These are phyloP conservation scores for Zophobas atratus DNA, from an alignment of 1,140 invertebrate genomes.

Conservation along the genomic window DNA sequence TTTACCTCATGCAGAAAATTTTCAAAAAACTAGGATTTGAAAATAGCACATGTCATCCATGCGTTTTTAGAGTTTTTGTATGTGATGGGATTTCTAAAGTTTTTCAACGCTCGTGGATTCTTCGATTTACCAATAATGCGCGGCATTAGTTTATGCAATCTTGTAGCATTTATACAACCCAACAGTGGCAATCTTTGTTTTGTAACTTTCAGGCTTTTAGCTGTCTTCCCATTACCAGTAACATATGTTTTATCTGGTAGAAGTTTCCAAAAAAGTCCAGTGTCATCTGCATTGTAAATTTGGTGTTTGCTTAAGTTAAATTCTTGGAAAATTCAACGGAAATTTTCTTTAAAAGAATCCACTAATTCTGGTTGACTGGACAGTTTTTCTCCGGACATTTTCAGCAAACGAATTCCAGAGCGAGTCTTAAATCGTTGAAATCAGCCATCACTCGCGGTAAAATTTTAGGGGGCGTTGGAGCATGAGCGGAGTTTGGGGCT, in stretches of 20 bases:
- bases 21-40: constrained; percentile 53
- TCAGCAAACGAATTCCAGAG: constrained; percentile 51
- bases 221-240: constrained; percentile 41
- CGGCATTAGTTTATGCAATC: constrained; percentile 56
- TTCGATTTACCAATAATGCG: constrained; percentile 61
- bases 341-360: constrained; percentile 54
- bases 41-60: constrained; percentile 60
- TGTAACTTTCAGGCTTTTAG: constrained; percentile 56
- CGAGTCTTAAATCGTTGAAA: constrained; percentile 52
- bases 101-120: constrained; percentile 60
- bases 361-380: constrained; percentile 53
- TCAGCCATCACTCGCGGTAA: constrained; percentile 55
- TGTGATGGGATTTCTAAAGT: constrained; percentile 54
- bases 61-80: constrained; percentile 60
- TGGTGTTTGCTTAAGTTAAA: constrained; percentile 56
- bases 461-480: neutral
- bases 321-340: constrained; percentile 52
- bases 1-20: constrained; percentile 49
- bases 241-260: constrained; percentile 59
- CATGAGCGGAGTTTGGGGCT: too few species aligned
- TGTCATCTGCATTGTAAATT: constrained; percentile 66
- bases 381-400: constrained; percentile 56
- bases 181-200: constrained; percentile 57
- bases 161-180: constrained; percentile 57
- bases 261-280: constrained; percentile 62